A percentile compares a stretch with the other conserved stretches of the same genome.
Evolutionary conservation across 2,797 vertebrate genomes (phyloP).

Genomic region (Enteromius mattozi): DNA sequence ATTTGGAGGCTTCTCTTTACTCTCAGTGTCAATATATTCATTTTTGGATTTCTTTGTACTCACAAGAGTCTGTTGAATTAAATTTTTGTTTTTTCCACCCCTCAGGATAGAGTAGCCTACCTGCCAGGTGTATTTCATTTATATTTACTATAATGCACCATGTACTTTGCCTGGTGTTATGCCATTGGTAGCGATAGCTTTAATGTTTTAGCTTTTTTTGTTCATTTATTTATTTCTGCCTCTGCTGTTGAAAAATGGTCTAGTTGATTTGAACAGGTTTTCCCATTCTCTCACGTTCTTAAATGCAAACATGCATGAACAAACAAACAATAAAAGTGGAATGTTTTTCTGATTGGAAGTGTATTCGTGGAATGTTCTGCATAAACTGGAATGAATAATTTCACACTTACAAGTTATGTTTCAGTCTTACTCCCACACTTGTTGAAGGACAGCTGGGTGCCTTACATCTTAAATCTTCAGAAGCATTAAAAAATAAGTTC

Average conservation of each 20-base stretch:
- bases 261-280: background rate
- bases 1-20: background rate
- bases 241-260: background rate
- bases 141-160: background rate
- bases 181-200: background rate
- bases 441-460: conserved; percentile 49
- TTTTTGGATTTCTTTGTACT: background rate
- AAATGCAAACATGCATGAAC: conserved; percentile 23
- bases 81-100: background rate
- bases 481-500: conserved; percentile 64
- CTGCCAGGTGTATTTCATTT: background rate
- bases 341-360: conserved; percentile 55
- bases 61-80: background rate
- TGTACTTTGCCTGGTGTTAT: background rate
- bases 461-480: conserved; percentile 62
- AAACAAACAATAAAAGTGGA: conserved; percentile 57
- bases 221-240: background rate
- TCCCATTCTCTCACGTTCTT: background rate
- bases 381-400: conserved; percentile 62
- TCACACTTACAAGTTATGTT: conserved; percentile 59
- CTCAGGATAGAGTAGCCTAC: background rate
- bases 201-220: background rate
- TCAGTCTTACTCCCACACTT: conserved; percentile 48
- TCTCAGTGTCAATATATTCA: background rate
- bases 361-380: conserved; percentile 60